phyloP scores from a whole-genome alignment of 1,140 invertebrate genomes.

The Pseudomyrmex gracilis region DNA sequence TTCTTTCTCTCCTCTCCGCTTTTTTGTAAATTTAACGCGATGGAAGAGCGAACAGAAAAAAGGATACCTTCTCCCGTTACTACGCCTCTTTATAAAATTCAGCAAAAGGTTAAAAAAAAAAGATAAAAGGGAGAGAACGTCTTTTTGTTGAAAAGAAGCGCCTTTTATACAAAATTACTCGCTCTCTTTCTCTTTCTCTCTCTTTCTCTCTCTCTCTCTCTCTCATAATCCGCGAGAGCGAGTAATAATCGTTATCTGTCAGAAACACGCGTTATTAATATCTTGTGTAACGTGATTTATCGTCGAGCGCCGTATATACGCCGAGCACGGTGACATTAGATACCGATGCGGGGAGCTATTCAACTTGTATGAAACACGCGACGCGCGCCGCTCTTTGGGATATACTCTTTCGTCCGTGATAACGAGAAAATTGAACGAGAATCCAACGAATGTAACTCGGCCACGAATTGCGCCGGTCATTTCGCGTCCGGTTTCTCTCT shows the following conservation, averaged over 20 bases:
- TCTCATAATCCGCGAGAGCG: neutral
- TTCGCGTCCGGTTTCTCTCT: neutral
- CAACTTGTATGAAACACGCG: neutral
- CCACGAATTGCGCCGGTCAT: slow-evolving; percentile 47
- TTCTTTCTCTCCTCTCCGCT: too few relatives aligned
- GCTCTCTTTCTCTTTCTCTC: too few relatives aligned
- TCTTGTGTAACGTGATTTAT: slow-evolving; percentile 16
- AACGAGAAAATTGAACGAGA: slow-evolving; percentile 59
- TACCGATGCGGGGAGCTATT: neutral
- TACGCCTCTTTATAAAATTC: neutral
- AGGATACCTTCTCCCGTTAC: neutral
- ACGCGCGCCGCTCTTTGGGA: neutral
- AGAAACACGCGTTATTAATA: neutral
- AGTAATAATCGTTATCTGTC: neutral
- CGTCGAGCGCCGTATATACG: neutral
- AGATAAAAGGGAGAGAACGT: neutral
- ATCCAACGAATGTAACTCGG: slow-evolving; percentile 50
- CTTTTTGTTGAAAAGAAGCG: neutral
- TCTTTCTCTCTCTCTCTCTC: too few relatives aligned
- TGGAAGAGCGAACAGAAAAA: neutral
- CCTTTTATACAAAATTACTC: neutral
- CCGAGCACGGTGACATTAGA: neutral
- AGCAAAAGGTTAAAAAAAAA: too few relatives aligned
- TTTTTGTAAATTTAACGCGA: too few relatives aligned
- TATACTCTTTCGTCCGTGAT: slow-evolving; percentile 32